Evolutionary conservation across 2,888 invertebrate genomes (phyloP), one percentile per base, ranked within the genome.

Genomic region (Rhingia rostrata): DNA sequence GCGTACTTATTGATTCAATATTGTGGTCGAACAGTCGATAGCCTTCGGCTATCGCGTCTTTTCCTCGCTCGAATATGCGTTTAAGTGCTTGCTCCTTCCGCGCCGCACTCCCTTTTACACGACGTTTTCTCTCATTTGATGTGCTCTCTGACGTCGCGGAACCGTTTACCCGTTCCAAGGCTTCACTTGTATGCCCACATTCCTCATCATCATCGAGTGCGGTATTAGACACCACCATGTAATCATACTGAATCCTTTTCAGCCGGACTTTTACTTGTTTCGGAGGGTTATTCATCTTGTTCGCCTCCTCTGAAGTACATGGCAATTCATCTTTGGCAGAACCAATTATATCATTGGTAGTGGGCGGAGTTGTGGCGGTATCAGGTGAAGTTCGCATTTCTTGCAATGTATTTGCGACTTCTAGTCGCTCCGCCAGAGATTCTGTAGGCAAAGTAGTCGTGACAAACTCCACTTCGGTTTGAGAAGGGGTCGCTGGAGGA

Each of bases 1-100:
- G 83, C 1, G 83, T 79, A 6, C 45, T 78, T 45, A 82, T 78
- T 6, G 79, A 69, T 32, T 77, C 77, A n/a, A 82, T 77, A 7
- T 54, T 63, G 9, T 69, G 81, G 32, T 63, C 69, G 32, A 77
- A 69, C 9, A 66, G 4, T 22, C 37, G 14, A 9, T 43, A n/a
- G 30, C 30, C 39, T 10, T 12, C 43, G 1, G 10, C 5, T 41
- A 49, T 22, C 22, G 37, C 6, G 3, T 47, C 47, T 6, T 35
- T 49, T 14, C 58, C 58, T 14, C 43, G 14, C 22, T 70, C 64
- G 47, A 61, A 82, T 22, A 70, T 70, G 35, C 47, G 64, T 9
- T 78, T 60, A 0, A 82, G 7, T 0, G 45, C 66, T 30, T 61
- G 45, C 0, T 37, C 54, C 41, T 83, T 83, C 32, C 51, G 64